Percentiles rank a stretch among this genome's conserved stretches.
phyloP scores from a whole-genome alignment of 1,140 invertebrate species.

The Megalonaias nervosa region DNA sequence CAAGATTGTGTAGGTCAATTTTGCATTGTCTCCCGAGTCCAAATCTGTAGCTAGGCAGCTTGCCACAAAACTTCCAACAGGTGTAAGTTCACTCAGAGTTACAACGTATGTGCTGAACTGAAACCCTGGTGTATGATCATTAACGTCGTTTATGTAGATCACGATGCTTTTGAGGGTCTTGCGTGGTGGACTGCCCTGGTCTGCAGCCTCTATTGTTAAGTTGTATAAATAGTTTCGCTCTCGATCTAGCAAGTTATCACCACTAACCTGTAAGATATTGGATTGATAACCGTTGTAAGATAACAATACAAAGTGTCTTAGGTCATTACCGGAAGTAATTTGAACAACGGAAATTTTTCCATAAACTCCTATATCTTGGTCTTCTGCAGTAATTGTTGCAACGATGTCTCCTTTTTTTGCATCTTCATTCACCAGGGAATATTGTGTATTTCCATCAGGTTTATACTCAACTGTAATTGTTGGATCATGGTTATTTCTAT shows the following conservation, averaged over 20 bases:
- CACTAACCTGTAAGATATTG: slow-evolving; percentile 68
- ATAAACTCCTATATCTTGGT: slow-evolving; percentile 91
- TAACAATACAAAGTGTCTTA: slow-evolving; percentile 87
- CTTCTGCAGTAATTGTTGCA: slow-evolving; percentile 92
- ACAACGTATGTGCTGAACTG: slow-evolving; percentile 92
- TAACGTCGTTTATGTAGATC: slow-evolving; percentile 92
- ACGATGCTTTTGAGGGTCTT: slow-evolving; percentile 91
- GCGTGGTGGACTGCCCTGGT: slow-evolving; percentile 82
- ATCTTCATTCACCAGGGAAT: slow-evolving; percentile 95
- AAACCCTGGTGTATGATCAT: slow-evolving; percentile 94
- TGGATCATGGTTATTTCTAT: slow-evolving; percentile 94
- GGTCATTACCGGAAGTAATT: slow-evolving; percentile 87
- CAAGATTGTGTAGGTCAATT: slow-evolving; percentile 76
- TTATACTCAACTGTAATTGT: slow-evolving; percentile 92
- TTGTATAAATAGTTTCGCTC: slow-evolving; percentile 90
- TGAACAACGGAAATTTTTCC: slow-evolving; percentile 85
- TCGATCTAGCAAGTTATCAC: slow-evolving; percentile 82
- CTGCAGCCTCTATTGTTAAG: slow-evolving; percentile 89
- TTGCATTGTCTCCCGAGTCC: slow-evolving; percentile 70
- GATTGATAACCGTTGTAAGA: slow-evolving; percentile 75
- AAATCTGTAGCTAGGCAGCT: slow-evolving; percentile 76
- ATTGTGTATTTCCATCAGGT: slow-evolving; percentile 78
- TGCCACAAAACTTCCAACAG: slow-evolving; percentile 86
- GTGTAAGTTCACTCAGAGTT: slow-evolving; percentile 89
- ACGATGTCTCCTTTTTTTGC: slow-evolving; percentile 89